A percentile compares a stretch with the other conserved stretches of the same genome.
phyloP scores from a whole-genome alignment of 2,113 vertebrate species.

The Rhinichthys klamathensis region DNA sequence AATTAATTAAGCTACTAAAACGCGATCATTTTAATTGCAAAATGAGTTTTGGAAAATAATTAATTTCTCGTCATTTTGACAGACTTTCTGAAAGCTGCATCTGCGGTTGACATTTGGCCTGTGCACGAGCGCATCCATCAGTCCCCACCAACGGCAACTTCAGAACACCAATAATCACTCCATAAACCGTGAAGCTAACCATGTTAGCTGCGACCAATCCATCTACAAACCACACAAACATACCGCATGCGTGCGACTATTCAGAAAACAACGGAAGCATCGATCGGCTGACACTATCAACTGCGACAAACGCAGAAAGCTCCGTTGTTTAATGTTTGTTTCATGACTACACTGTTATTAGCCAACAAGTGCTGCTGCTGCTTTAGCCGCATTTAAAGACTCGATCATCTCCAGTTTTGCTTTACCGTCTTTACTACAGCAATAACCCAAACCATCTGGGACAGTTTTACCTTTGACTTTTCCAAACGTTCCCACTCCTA shows the following conservation, averaged over 20 bases:
- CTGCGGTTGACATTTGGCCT: not conserved
- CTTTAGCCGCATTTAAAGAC: conserved; percentile 20
- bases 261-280: not conserved
- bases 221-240: not conserved
- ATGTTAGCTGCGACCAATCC: conserved; percentile 18
- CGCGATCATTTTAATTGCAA: not conserved
- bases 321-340: conserved; percentile 8
- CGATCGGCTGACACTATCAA: not conserved
- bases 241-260: not conserved
- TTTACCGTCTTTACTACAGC: not conserved
- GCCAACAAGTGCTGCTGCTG: conserved; percentile 41
- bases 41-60: too few species aligned
- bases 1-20: not conserved
- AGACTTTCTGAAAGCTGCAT: not conserved
- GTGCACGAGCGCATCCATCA: not conserved
- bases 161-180: conserved; percentile 12
- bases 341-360: conserved; percentile 13
- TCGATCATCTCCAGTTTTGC: conserved; percentile 3
- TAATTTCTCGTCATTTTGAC: not conserved
- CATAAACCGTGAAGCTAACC: conserved; percentile 10
- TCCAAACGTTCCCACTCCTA: conserved; percentile 95
- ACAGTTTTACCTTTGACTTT: conserved; percentile 91
- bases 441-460: not conserved
- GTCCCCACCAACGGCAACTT: conserved; percentile 20
- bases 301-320: not conserved